Base-by-base conservation (phyloP, 2,113 vertebrate species). In the Aldabrachelys gigantea region DNA sequence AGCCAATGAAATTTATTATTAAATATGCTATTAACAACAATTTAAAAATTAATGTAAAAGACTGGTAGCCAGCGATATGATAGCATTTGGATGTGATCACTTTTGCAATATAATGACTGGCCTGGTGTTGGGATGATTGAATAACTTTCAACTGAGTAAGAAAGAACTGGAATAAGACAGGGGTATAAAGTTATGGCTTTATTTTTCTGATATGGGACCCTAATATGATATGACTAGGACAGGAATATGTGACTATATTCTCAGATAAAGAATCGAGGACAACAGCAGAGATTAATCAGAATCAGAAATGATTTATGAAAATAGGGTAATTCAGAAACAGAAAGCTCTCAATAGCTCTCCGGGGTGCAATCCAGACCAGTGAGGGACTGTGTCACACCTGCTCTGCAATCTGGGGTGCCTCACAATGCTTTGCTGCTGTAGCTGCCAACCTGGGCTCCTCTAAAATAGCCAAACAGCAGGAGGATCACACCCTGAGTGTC, bases 21-120 rank as follows among this genome's bases (percentile, higher is more conserved):
- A 98, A 89, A 90, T 92, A 78, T 21, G 75, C 81, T 92, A 88
- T 93, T 95, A 95, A 97, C 95, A 84, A 89, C 53, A 92, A 89
- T 93, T 96, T 94, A 84, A 91, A 57, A 94, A 84, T 96, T 94
- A 92, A 94, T 83, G 84, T 56, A 93, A 79, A 62, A 92, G 90
- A 97, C 95, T 95, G 57, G 86, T 29, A 84, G 86, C 56, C 86
- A 86, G 76, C 50, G 59, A 78, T 84, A 72, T 57, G 87, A 89
- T 88, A 88, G 1, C 1, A 27, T 92, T 31, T 8, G 92, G 62
- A 95, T 83, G 85, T 94, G 83, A 93, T 90, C 76, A 50, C 38
- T 88, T 83, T 52, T 91, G 83, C 82, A 59, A n/a, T 10, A 38
- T 92, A 94, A 90, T 94, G 72, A 92, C 22, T 82, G 4, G 17